A percentile compares a stretch with the other conserved stretches of the same genome.
Evolutionary conservation across 2,888 invertebrate genomes (phyloP).

Genomic region (Athrips mouffetella): DNA sequence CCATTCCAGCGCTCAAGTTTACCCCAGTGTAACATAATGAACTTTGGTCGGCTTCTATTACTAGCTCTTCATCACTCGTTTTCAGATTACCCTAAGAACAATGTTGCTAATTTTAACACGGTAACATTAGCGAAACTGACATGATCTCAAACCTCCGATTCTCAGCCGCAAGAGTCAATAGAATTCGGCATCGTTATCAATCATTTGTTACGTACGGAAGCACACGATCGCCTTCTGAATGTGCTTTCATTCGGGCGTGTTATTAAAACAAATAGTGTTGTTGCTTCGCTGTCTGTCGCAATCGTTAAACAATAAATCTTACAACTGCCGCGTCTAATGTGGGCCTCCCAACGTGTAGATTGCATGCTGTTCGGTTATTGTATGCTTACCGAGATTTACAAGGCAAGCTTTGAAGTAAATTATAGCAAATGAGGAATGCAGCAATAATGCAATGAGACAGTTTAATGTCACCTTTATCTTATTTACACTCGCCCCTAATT

Average conservation of each 20-base stretch:
- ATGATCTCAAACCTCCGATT: no score
- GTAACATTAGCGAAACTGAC: no score
- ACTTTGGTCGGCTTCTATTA: constrained; percentile 1
- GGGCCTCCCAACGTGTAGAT: constrained; percentile 34
- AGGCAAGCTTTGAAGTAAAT: neutral
- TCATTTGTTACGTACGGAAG: constrained; percentile 7
- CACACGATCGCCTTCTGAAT: constrained; percentile 24
- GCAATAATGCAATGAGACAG: neutral
- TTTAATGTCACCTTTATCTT: neutral
- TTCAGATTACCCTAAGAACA: neutral
- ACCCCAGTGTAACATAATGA: constrained; percentile 7
- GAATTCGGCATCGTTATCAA: constrained; percentile 9
- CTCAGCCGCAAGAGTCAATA: neutral
- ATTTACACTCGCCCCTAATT: constrained; percentile 2
- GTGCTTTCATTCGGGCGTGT: constrained; percentile 42
- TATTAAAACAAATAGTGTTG: constrained; percentile 65
- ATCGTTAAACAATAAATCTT: constrained; percentile 64
- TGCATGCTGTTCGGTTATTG: neutral
- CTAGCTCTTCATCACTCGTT: neutral
- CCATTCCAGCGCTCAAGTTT: constrained; percentile 24
- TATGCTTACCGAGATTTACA: neutral
- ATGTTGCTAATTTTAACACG: no score
- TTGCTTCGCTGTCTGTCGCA: constrained; percentile 43
- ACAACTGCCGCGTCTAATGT: constrained; percentile 25
- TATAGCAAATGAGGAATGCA: constrained; percentile 1